These are phyloP conservation scores for Dioctria rufipes DNA, from an alignment of 2,888 invertebrate species.

Conservation along the genomic window DNA sequence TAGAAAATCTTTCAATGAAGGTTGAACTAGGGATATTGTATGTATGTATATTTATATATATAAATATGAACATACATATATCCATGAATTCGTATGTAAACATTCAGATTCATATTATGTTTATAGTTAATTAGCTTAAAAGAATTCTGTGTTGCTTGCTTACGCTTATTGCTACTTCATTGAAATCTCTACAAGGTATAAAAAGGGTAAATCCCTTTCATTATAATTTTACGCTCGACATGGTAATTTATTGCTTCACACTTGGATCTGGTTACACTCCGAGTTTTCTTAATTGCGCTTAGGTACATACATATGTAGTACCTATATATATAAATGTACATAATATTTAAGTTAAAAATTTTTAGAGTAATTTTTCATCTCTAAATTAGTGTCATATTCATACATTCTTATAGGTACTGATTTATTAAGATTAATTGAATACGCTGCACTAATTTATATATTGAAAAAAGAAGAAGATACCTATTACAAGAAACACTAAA, in stretches of 20 bases:
- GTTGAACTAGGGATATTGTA: background rate
- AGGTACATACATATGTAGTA: background rate
- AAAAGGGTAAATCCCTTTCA: background rate
- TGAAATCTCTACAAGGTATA: background rate
- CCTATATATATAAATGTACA: too few species aligned
- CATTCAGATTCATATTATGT: background rate
- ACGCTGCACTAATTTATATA: background rate
- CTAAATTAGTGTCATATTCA: background rate
- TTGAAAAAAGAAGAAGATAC: too few species aligned
- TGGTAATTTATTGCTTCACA: background rate
- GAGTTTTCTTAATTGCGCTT: conserved; percentile 4
- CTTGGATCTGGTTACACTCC: background rate
- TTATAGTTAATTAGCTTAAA: background rate
- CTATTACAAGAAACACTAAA: background rate
- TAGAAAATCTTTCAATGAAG: background rate
- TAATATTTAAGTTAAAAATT: too few species aligned
- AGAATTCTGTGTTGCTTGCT: background rate
- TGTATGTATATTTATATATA: too few species aligned
- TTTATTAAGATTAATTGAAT: background rate
- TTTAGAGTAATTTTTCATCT: background rate
- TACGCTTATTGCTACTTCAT: background rate
- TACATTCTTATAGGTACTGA: background rate
- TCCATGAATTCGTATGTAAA: background rate
- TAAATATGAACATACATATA: too few species aligned
- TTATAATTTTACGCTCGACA: background rate